Conservation (phyloP, 2,888 invertebrate species). For the Zygaena filipendulae region DNA sequence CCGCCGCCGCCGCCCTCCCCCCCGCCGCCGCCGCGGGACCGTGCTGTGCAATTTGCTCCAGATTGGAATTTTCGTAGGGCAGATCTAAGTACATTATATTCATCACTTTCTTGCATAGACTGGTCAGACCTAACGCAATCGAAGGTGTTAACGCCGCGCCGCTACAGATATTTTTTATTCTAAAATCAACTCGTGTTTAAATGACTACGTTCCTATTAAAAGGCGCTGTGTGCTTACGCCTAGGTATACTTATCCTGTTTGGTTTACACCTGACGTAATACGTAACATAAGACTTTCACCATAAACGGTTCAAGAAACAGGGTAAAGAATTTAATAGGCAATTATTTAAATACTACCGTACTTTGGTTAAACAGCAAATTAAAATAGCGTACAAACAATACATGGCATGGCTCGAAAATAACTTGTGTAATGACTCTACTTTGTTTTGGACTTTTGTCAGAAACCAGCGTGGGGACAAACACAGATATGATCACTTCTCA, state of each 20-base stretch:
- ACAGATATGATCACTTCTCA: too few species aligned
- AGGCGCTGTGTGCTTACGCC: neutral
- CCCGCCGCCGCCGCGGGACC: too few species aligned
- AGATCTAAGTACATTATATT: neutral
- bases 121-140: neutral
- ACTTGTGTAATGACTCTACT: too few species aligned
- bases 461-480: too few species aligned
- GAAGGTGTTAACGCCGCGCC: neutral
- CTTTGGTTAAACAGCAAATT: too few species aligned
- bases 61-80: conserved; percentile 1
- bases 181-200: neutral
- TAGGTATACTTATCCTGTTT: conserved; percentile 2
- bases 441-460: too few species aligned
- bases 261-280: conserved; percentile 2
- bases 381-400: too few species aligned
- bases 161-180: conserved; percentile 1
- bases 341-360: too few species aligned
- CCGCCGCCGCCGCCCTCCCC: too few species aligned
- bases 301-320: conserved; percentile 1
- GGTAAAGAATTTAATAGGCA: too few species aligned
- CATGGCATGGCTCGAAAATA: too few species aligned
- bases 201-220: neutral
- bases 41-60: too few species aligned
- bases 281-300: conserved; percentile 1
- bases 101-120: neutral